These are phyloP conservation scores for Lethrus apterus DNA, from an alignment of 1,140 invertebrate species.

Conservation along the genomic window DNA sequence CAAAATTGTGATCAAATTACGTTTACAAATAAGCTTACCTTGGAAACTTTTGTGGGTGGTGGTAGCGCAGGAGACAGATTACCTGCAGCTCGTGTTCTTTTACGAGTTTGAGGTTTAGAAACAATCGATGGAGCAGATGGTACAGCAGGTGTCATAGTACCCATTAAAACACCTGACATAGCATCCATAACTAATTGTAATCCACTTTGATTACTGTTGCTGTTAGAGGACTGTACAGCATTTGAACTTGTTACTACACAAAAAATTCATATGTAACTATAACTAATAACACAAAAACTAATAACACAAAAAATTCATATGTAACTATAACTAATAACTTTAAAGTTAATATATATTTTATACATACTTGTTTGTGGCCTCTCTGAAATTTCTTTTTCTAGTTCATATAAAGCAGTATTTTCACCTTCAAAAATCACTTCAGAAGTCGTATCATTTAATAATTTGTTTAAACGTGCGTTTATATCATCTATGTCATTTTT, in stretches of 20 bases:
- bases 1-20: no score
- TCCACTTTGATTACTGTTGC: slow-evolving; percentile 10
- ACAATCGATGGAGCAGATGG: slow-evolving; percentile 16
- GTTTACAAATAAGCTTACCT: slow-evolving; percentile 3
- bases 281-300: no score
- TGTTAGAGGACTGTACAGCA: not conserved
- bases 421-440: slow-evolving; percentile 17
- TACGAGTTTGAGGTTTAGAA: slow-evolving; percentile 17
- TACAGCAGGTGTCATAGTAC: slow-evolving; percentile 35
- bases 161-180: slow-evolving; percentile 45
- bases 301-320: no score
- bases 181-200: slow-evolving; percentile 49
- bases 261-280: no score
- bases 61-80: not conserved
- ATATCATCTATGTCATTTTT: slow-evolving; percentile 13
- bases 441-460: slow-evolving; percentile 12
- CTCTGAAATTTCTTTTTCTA: slow-evolving; percentile 10
- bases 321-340: no score
- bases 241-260: no score
- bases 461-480: slow-evolving; percentile 2
- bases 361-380: not conserved
- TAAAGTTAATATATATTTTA: not conserved
- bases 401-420: slow-evolving; percentile 10
- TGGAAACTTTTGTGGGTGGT: slow-evolving; percentile 3
- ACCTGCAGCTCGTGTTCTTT: slow-evolving; percentile 19